These are phyloP conservation scores for Apodemus sylvaticus DNA, from an alignment of 2,113 vertebrate species.

Conservation along the genomic window DNA sequence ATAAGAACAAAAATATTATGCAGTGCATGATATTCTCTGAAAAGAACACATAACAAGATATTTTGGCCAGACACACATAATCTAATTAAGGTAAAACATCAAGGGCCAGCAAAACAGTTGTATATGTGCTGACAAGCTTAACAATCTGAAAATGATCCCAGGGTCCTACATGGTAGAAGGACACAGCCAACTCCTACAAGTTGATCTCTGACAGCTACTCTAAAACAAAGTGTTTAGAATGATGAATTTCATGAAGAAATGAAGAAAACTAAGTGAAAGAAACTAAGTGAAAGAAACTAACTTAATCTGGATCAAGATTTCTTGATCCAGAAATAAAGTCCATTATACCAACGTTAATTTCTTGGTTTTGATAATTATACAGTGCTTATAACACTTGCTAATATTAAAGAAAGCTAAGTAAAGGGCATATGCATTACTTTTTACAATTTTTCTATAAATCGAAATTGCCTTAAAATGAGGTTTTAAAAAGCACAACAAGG, in stretches of 20 bases:
- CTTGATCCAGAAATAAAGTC: too few species aligned
- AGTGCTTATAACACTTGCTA: too few species aligned
- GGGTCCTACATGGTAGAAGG: not conserved
- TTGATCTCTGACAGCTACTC: not conserved
- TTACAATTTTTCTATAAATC: too few species aligned
- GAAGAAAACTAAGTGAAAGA: not conserved
- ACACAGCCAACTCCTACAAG: not conserved
- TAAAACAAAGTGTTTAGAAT: not conserved
- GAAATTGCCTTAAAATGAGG: too few species aligned
- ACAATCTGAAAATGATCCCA: not conserved
- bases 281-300: too few species aligned
- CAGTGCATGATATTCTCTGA: not conserved
- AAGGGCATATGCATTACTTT: too few species aligned
- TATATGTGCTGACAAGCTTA: not conserved
- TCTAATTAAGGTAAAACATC: not conserved
- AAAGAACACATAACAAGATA: not conserved
- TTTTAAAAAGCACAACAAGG: too few species aligned
- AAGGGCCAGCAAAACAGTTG: not conserved
- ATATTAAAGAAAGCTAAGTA: too few species aligned
- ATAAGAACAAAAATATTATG: not conserved
- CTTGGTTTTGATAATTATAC: too few species aligned
- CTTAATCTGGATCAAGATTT: too few species aligned
- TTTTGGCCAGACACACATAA: not conserved
- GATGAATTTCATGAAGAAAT: not conserved
- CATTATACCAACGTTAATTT: too few species aligned